Evolutionary conservation across 2,888 invertebrate species (phyloP).

Genomic region (Nomada fabriciana): DNA sequence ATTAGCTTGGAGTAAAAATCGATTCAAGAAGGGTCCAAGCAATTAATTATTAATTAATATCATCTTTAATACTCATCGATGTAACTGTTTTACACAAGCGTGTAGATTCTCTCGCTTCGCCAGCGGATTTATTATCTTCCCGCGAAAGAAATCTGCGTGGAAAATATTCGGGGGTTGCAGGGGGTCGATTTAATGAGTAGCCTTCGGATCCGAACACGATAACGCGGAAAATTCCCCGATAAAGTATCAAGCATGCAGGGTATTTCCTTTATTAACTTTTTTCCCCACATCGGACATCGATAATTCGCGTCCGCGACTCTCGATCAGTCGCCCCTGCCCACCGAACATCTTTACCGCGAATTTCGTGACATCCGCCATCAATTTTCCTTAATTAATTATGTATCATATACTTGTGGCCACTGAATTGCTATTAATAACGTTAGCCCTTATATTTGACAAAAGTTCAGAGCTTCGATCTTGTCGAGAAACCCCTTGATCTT

Average conservation of each 20-base stretch:
- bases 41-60: no score
- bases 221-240: conserved; percentile 74
- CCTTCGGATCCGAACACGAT: conserved; percentile 65
- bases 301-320: conserved; percentile 39
- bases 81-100: no score
- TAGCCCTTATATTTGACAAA: no score
- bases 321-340: conserved; percentile 17
- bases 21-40: no score
- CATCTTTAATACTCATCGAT: no score
- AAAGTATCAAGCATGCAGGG: conserved; percentile 74
- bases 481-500: no score
- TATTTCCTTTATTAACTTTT: conserved; percentile 83
- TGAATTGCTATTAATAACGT: no score
- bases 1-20: no score
- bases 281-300: conserved; percentile 66
- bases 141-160: conserved; percentile 14
- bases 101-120: conserved; percentile 1
- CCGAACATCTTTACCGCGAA: conserved; percentile 10
- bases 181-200: conserved; percentile 72
- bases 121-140: conserved; percentile 2
- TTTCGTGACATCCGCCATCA: background rate
- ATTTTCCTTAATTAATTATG: background rate
- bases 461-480: no score
- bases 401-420: background rate
- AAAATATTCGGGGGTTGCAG: conserved; percentile 37